Percentiles rank a stretch among this genome's conserved stretches.
These are phyloP conservation scores for Pollachius pollachius DNA, from an alignment of 2,113 vertebrate genomes.

Conservation along the genomic window DNA sequence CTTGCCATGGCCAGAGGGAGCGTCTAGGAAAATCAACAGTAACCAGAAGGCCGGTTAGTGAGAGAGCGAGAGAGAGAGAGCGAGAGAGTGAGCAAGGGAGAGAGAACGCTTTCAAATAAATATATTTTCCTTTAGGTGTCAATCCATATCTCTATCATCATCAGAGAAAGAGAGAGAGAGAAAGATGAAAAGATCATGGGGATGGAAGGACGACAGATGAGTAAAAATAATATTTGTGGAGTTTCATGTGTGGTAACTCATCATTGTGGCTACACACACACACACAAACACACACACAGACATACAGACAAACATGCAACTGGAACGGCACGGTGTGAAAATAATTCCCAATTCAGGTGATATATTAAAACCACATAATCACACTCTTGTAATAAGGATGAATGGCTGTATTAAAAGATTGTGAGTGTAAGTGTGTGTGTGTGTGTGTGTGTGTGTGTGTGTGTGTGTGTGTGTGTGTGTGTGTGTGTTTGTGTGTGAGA, in stretches of 20 bases:
- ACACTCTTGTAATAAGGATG: slow-evolving; percentile 21
- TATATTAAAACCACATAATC: slow-evolving; percentile 18
- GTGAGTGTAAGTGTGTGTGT: neutral
- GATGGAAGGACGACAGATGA: slow-evolving; percentile 24
- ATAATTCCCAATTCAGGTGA: neutral
- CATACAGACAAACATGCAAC: neutral
- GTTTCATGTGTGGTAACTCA: slow-evolving; percentile 20
- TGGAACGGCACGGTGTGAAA: slow-evolving; percentile 2
- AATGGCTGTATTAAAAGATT: slow-evolving; percentile 4
- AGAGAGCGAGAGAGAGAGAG: neutral
- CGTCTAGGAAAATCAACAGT: slow-evolving; percentile 26
- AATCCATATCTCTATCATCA: no score
- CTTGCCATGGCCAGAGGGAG: slow-evolving; percentile 43
- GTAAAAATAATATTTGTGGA: slow-evolving; percentile 33
- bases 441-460: slow-evolving; percentile 9
- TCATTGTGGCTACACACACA: neutral
- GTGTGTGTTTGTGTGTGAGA: neutral
- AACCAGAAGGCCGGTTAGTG: neutral
- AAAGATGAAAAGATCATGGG: slow-evolving; percentile 41
- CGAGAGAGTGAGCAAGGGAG: slow-evolving; percentile 19
- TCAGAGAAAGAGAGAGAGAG: slow-evolving; percentile 27
- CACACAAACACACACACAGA: neutral
- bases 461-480: slow-evolving; percentile 13
- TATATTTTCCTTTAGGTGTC: no score
- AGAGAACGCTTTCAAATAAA: slow-evolving; percentile 20